Base-by-base conservation (phyloP, 2,797 vertebrate species). In the Trachops cirrhosus region DNA sequence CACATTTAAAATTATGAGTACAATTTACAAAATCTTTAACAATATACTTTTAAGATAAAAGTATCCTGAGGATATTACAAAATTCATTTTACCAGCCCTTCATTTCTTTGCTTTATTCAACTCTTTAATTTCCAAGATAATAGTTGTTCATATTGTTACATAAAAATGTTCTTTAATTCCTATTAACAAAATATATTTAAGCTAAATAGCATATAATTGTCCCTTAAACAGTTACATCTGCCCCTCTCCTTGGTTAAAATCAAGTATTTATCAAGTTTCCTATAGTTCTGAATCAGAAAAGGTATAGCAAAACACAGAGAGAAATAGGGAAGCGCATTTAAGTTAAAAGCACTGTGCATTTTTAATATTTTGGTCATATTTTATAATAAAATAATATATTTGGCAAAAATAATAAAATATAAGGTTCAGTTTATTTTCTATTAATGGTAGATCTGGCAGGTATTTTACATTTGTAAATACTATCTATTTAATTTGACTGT, bases 41-140 rank as follows among this genome's bases (percentile, higher is more conserved):
- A 97, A 97, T 97, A 98, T 98, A 98, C 97, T 98, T 97, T 97
- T 98, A 98, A 98, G 98, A 98, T 89, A 98, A 98, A 98, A 98
- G 98, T 98, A 98, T 98, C 98, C 98, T 99, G 98, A 99, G 98
- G 98, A 98, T 98, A 98, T 98, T 98, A 98, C 96, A 98, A 98
- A 98, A 98, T 98, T 98, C 97, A 86, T 97, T 98, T 97, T 98
- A 97, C 98, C 98, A 98, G 98, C 98, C 98, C 98, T 98, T 98
- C 98, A 98, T 96, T 97, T 98, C 98, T 98, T 98, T 96, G 89
- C 98, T 98, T 98, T 98, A 97, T 98, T 97, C 98, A 97, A 97
- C 96, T 97, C 97, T 94, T 96, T 94, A 96, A 92, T 95, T 94
- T 96, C 94, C 97, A 98, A 89, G 86, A 86, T 88, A 97, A 92